Percentiles rank a stretch among this genome's conserved stretches.
phyloP scores from a whole-genome alignment of 2,113 vertebrate species.

The Oceanodroma tethys region DNA sequence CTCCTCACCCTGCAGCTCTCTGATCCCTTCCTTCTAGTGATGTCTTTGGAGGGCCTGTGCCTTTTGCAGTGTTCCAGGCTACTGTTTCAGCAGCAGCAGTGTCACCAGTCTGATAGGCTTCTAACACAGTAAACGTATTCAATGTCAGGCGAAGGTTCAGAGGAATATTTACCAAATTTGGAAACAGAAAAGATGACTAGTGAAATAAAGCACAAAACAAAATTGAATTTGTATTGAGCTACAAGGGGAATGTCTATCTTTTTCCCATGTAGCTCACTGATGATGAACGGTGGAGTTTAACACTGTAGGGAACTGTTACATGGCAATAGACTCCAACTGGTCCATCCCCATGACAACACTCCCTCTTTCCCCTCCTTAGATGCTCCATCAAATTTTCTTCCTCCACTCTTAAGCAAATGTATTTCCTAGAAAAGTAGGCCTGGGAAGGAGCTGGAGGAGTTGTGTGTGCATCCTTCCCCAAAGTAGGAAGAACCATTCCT shows the following conservation, averaged over 20 bases:
- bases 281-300: neutral
- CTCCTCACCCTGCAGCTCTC: neutral
- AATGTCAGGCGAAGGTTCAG: neutral
- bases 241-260: neutral
- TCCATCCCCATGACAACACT: neutral
- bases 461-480: neutral
- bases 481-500: neutral
- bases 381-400: neutral
- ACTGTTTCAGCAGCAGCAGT: neutral
- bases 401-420: neutral
- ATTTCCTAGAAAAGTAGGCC: neutral
- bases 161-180: neutral
- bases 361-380: neutral
- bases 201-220: neutral
- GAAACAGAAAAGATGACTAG: neutral
- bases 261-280: neutral
- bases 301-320: neutral
- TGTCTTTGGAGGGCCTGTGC: neutral
- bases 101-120: neutral
- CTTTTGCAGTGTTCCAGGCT: neutral
- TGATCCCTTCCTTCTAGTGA: rapidly evolving
- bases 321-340: neutral
- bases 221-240: neutral
- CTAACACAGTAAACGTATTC: neutral
- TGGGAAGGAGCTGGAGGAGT: neutral